Evolutionary conservation across 2,113 vertebrate genomes (phyloP).

Genomic region (Atherinomorus stipes): DNA sequence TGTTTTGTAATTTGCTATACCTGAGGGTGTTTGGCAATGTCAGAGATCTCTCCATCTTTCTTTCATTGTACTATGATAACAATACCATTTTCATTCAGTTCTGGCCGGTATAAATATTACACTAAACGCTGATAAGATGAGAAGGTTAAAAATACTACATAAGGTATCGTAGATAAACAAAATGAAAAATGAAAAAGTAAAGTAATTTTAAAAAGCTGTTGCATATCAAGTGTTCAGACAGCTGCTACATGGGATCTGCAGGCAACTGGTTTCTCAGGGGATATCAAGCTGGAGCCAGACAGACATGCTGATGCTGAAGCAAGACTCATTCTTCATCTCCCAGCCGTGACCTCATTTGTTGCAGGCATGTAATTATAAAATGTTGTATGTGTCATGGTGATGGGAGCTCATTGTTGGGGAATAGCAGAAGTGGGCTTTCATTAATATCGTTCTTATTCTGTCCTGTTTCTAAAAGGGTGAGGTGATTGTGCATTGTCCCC

Average conservation of each 20-base stretch:
- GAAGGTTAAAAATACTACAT: conserved; percentile 13
- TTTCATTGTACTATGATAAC: conserved; percentile 1
- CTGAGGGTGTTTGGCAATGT: background rate
- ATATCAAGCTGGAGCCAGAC: conserved; percentile 25
- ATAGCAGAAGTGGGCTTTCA: conserved; percentile 4
- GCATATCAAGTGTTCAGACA: conserved; percentile 13
- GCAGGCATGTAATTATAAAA: conserved; percentile 59
- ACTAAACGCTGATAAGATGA: conserved; percentile 1
- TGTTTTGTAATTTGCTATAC: background rate
- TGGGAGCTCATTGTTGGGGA: conserved; percentile 18
- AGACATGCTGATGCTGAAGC: conserved; percentile 22
- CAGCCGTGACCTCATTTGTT: conserved; percentile 45
- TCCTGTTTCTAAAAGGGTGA: background rate
- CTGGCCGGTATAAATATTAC: conserved; percentile 2
- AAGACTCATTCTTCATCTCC: conserved; percentile 29
- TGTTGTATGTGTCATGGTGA: conserved; percentile 46
- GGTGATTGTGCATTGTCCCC: conserved; percentile 22
- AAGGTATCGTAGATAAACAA: conserved; percentile 3
- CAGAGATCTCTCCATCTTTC: background rate
- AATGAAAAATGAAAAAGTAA: conserved; percentile 3
- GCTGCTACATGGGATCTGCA: conserved; percentile 21
- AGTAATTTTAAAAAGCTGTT: background rate
- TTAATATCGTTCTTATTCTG: conserved; percentile 14
- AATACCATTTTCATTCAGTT: conserved; percentile 7
- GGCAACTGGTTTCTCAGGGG: conserved; percentile 27